Evolutionary conservation across 2,113 vertebrate genomes (phyloP), one percentile per base, ranked within the genome.

Genomic region (Neofelis nebulosa): DNA sequence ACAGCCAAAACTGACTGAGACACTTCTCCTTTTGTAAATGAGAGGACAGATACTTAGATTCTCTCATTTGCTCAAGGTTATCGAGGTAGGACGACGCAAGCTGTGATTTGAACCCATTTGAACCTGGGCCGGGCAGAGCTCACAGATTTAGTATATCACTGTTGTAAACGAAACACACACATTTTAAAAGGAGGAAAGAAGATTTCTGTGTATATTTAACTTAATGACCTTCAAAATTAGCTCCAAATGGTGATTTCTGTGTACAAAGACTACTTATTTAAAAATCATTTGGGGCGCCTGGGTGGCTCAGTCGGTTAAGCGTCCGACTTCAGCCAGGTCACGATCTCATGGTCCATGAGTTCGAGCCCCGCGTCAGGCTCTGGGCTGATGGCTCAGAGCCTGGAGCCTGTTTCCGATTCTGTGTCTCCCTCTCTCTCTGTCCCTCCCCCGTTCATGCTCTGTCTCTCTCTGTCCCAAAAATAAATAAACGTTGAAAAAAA

Each of bases 141-240:
- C 29, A 71, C 19, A 91, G 52, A 68, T 71, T 16, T 74, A n/a
- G 50, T 65, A 36, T 0, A 5, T 50, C 38, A 36, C 36, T 36
- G 15, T 83, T 61, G 66, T 36, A 80, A 93, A 74, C 18, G 48
- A 2, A 73, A 61, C 2, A 1, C 48, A 95, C 21, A 45, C 14
- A 29, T 83, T 92, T 45, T 92, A 14, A 89, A 92, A 89, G 48
- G 36, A 68, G 33, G 87, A 63, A 95, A 78, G 16, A 93, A 15
- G 10, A 68, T 84, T 83, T 87, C 38, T 94, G n/a, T 9, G 5
- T 33, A 74, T 12, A 38, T 91, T 90, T 81, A 89, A 81, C 29
- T 76, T 95, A 36, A 69, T 48, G 69, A 27, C 55, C 48, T 74
- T 89, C 45, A 96, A 92, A 84, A 76, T 85, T 68, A 88, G 38